phyloP scores from a whole-genome alignment of 1,140 invertebrate genomes.

The Drosophila azteca region DNA sequence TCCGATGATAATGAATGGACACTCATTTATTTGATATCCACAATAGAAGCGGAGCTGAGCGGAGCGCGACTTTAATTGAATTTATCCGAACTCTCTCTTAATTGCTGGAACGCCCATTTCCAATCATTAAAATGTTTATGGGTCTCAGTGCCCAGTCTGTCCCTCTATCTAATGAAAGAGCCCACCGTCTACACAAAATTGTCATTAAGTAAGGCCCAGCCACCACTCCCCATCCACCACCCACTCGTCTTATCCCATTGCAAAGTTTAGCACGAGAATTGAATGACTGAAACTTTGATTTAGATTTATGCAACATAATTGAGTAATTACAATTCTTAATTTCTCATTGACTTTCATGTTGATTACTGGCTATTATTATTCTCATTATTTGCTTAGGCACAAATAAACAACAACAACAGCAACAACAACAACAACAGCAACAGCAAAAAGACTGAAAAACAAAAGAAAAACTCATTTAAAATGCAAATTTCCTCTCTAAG shows the following conservation, averaged over 20 bases:
- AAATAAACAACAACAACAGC: constrained; percentile 43
- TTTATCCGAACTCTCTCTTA: constrained; percentile 43
- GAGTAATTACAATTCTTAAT: constrained; percentile 76
- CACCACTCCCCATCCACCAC: too few relatives aligned
- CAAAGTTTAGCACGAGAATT: constrained; percentile 59
- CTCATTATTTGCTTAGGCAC: constrained; percentile 61
- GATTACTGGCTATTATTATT: constrained; percentile 32
- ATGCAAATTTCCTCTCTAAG: constrained; percentile 69
- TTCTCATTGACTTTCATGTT: constrained; percentile 64
- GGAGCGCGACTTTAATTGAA: constrained; percentile 50
- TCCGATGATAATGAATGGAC: constrained; percentile 49
- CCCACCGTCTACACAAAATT: constrained; percentile 64
- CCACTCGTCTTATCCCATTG: background rate
- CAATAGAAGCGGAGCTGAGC: constrained; percentile 28
- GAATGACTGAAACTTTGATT: constrained; percentile 51
- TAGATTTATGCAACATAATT: constrained; percentile 71
- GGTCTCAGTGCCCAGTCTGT: constrained; percentile 4
- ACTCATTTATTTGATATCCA: constrained; percentile 45
- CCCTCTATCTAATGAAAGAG: constrained; percentile 42
- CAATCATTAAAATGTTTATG: constrained; percentile 65
- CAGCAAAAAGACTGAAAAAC: constrained; percentile 3
- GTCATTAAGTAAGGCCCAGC: constrained; percentile 59
- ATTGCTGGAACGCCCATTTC: constrained; percentile 51
- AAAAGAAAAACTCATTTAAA: constrained; percentile 70
- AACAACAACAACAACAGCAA: constrained; percentile 23